Evolutionary conservation across 2,113 vertebrate species (phyloP), one percentile per base, ranked within the genome.

Genomic region (Chaenogobius annularis): DNA sequence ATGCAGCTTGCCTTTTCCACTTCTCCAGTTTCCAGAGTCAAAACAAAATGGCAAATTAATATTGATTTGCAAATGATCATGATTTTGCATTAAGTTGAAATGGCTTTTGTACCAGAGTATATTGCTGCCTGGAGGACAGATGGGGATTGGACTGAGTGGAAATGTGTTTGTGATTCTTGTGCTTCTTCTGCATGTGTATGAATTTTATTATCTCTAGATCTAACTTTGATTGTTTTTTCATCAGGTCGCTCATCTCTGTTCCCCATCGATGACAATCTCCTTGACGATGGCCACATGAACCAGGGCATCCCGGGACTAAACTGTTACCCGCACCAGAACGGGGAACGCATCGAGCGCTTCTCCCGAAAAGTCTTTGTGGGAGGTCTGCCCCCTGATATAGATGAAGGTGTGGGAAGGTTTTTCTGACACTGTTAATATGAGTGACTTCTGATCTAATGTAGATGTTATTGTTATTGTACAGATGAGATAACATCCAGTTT

Each of bases 401-500:
- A 98, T 76, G 97, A 99, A 96, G 97, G 97, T 97, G 75, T 93
- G 82, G 12, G 68, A 20, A 58, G 3, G 11, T 20, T 7, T 22
- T 7, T 1, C 10, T 61, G 37, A 10, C 14, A 19, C 20, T 59
- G 47, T 11, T 7, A 12, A 10, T 12, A 0, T 46, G 12, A 14
- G n/a, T 15, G 10, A 1, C 10, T 46, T 56, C 10, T 65, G 4
- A 73, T 19, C 8, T 20, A 17, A 52, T 19, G 31, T 17, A 0
- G 62, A 26, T 71, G 0, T 12, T 61, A 5, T n/a, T 67, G 35
- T 78, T 13, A 1, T 54, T 59, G 67, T 56, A 3, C 83, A 99
- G 97, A 99, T 92, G 97, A 99, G 94, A 99, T 99, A 87, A 99
- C 97, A 74, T 95, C 96, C 72, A 99, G 97, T 87, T 99, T 99